These are phyloP conservation scores for Phyllopteryx taeniolatus DNA, from an alignment of 2,113 vertebrate species.

Conservation along the genomic window DNA sequence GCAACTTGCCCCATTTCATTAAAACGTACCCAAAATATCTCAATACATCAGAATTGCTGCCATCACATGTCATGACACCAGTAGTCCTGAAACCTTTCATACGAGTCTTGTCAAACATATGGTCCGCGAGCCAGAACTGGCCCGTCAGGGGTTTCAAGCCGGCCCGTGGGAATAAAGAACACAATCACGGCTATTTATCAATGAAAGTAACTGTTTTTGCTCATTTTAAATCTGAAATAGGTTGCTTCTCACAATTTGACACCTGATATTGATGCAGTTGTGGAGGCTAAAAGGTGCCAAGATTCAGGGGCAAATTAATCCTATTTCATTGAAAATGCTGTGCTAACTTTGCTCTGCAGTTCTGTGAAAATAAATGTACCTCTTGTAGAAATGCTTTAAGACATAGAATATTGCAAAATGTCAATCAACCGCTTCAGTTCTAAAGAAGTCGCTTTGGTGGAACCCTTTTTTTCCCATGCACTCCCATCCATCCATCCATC, in stretches of 20 bases:
- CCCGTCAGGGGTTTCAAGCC: too few species aligned
- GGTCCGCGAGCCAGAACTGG: too few species aligned
- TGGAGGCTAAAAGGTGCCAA: too few species aligned
- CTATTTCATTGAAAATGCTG: too few species aligned
- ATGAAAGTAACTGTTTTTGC: background rate
- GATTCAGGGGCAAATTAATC: too few species aligned
- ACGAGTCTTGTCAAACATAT: too few species aligned
- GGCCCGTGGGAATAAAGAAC: background rate
- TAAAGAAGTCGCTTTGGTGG: background rate
- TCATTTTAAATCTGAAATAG: background rate
- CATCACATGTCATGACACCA: too few species aligned
- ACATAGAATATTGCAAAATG: background rate
- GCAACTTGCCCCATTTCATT: constrained; percentile 4
- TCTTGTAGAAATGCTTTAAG: background rate
- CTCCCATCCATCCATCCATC: too few species aligned
- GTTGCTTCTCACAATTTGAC: too few species aligned
- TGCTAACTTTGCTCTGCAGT: background rate
- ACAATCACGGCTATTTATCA: background rate
- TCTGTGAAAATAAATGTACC: background rate
- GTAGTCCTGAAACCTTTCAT: too few species aligned
- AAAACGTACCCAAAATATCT: background rate
- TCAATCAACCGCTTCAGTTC: background rate
- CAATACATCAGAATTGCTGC: background rate
- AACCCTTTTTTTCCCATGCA: background rate
- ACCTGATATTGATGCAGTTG: too few species aligned